Evolutionary conservation across 2,888 invertebrate genomes (phyloP), one percentile per base, ranked within the genome.

Genomic region (Pammene aurita): DNA sequence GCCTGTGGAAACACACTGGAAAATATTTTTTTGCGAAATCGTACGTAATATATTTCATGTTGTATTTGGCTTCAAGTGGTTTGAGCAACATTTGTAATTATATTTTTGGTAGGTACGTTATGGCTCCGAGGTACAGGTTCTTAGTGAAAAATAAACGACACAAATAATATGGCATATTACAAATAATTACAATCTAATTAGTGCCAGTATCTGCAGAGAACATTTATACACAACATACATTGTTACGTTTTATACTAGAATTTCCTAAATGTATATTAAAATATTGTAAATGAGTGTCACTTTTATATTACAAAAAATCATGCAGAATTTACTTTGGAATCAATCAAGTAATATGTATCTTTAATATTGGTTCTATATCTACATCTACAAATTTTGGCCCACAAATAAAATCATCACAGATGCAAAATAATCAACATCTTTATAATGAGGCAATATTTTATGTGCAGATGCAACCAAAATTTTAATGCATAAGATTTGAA

Each of bases 381-480:
- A 69, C 65, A 65, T 64, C 68, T 64, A 63, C 52, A 52, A 65
- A 69, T 60, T 65, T 69, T 55, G 60, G 54, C 69, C 69, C 65
- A 69, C 69, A 69, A 69, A 65, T 65, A 55, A 69, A 69, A 65
- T 65, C 60, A 67, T 67, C 67, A 63, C 70, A 60, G 67, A 67
- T 58, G 70, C 69, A 57, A 65, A 69, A 7, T 5, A 58, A 69
- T 52, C 50, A 18, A 44, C 64, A 69, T 65, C 64, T 65, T 54
- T 13, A 16, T 54, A 44, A 35, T 60, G 54, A 65, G 69, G 65
- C 69, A 60, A 48, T 65, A 58, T 65, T 52, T 38, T 26, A 58
- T 44, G 56, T 38, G 38, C n/a, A 55, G 26, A 63, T 34, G 68
- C 65, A 55, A 65, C 60, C 14, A 65, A 65, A 62, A 60, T 54